A percentile compares a stretch with the other conserved stretches of the same genome.
Conservation (phyloP, 1,140 invertebrate genomes). For the Polypedilum vanderplanki region DNA sequence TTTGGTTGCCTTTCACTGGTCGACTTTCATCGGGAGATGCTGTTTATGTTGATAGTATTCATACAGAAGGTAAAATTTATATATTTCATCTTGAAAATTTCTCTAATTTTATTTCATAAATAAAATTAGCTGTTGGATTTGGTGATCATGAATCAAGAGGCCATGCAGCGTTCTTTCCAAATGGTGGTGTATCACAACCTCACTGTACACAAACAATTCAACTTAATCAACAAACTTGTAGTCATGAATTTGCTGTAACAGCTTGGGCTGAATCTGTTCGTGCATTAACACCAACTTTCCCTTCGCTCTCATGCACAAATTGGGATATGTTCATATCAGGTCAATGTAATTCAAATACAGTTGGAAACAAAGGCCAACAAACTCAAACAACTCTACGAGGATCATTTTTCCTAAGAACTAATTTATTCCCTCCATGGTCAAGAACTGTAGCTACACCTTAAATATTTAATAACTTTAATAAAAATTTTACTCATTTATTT, state of each 20-base stretch:
- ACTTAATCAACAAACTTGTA: not conserved
- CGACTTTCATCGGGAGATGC: not conserved
- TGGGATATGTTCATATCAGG: not conserved
- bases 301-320: not conserved
- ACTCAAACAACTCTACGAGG: not conserved
- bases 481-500: too few relatives aligned
- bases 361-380: not conserved
- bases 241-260: not conserved
- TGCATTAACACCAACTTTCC: not conserved
- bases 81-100: not conserved
- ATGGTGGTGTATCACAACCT: not conserved
- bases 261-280: slow-evolving; percentile 21
- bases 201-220: not conserved
- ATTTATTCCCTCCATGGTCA: not conserved
- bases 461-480: not conserved
- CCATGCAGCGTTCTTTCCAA: not conserved
- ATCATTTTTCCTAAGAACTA: not conserved
- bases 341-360: not conserved
- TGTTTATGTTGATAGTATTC: not conserved
- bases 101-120: not conserved
- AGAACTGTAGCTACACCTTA: not conserved
- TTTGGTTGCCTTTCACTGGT: not conserved
- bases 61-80: not conserved
- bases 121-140: not conserved
- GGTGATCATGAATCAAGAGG: slow-evolving; percentile 4